A percentile compares a stretch with the other conserved stretches of the same genome.
Conservation (phyloP, 2,797 vertebrate genomes). For the Galaxias olidus region DNA sequence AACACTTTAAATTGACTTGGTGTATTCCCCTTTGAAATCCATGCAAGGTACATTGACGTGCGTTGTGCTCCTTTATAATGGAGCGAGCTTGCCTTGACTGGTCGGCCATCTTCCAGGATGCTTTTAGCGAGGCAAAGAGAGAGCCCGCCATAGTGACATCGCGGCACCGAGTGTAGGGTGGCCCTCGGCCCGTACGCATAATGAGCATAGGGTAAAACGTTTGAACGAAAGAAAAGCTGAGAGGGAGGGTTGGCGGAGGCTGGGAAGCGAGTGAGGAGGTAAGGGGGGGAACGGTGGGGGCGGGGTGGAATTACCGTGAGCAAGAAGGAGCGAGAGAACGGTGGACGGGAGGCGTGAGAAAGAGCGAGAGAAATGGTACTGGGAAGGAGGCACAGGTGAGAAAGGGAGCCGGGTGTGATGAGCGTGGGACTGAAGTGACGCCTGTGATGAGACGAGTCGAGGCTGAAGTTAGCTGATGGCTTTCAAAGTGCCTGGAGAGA, state of each 20-base stretch:
- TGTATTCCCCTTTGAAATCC: too few species aligned
- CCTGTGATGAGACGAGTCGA: slow-evolving; percentile 43
- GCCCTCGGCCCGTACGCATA: neutral
- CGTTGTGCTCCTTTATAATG: neutral
- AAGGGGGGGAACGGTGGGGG: neutral
- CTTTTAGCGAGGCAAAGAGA: neutral
- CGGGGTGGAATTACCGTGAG: neutral
- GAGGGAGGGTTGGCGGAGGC: neutral
- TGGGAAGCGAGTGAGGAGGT: neutral
- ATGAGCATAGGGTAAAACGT: neutral
- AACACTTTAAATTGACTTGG: too few species aligned
- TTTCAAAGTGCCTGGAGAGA: slow-evolving; percentile 61
- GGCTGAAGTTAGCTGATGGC: slow-evolving; percentile 64
- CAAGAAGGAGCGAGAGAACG: neutral
- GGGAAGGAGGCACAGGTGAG: too few species aligned
- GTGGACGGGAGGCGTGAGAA: neutral
- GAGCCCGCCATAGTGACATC: neutral
- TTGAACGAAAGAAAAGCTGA: neutral
- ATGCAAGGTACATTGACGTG: neutral
- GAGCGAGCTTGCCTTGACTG: neutral
- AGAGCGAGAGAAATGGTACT: neutral
- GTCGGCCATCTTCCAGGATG: neutral
- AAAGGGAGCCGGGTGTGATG: slow-evolving; percentile 26
- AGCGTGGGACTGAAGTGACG: slow-evolving; percentile 59
- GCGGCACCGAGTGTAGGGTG: neutral